A percentile compares a stretch with the other conserved stretches of the same genome.
phyloP scores from a whole-genome alignment of 2,888 invertebrate species.

The Sclerodermus sp. region DNA sequence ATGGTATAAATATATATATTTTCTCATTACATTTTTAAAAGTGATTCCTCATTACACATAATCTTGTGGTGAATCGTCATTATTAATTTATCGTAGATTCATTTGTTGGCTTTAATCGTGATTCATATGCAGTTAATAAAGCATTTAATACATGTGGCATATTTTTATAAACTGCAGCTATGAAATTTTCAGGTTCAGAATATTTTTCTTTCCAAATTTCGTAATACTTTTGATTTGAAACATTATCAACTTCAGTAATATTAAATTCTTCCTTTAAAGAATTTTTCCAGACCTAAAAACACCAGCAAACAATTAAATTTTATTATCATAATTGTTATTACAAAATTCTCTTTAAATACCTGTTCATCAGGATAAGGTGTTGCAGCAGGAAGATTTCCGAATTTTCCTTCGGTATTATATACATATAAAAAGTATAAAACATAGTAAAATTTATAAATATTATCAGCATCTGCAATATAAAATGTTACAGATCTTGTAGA shows the following conservation, averaged over 20 bases:
- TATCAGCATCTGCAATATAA: constrained; percentile 60
- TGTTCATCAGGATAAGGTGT: constrained; percentile 56
- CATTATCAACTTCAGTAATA: constrained; percentile 45
- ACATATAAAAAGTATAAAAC: constrained; percentile 61
- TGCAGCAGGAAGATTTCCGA: constrained; percentile 55
- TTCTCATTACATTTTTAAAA: no score
- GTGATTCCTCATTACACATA: no score
- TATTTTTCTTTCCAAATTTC: constrained; percentile 58
- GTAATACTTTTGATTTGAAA: constrained; percentile 58
- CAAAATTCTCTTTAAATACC: constrained; percentile 36
- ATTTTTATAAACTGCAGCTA: constrained; percentile 28
- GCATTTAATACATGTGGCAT: constrained; percentile 20
- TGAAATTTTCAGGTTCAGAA: constrained; percentile 44
- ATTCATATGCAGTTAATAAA: constrained; percentile 23
- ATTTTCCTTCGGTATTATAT: constrained; percentile 50
- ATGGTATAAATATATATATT: no score
- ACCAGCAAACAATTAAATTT: no score
- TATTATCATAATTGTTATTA: background rate
- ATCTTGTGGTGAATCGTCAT: background rate
- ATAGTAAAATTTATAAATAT: constrained; percentile 62
- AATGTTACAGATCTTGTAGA: constrained; percentile 61
- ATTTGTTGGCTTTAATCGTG: constrained; percentile 8
- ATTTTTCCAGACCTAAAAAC: constrained; percentile 58
- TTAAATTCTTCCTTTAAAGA: constrained; percentile 57
- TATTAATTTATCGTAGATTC: background rate